Evolutionary conservation across 92 coral and sea anemone genomes (phyloP), one percentile per base, ranked within the genome.

Genomic region (Blastomussa wellsi): DNA sequence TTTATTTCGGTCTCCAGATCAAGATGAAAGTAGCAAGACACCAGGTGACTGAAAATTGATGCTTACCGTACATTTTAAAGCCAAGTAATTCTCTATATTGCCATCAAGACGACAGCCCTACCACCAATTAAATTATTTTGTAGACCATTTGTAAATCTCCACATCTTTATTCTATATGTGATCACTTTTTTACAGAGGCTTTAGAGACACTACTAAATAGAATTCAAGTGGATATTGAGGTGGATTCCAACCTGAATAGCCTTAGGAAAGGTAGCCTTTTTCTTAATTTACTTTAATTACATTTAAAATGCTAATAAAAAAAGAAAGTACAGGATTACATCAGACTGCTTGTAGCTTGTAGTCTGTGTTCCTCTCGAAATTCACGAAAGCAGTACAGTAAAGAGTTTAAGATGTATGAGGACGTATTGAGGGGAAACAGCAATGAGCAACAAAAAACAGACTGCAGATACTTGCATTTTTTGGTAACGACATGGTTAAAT

Each of bases 191-290:
- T 62, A 36, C 87, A 95, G 98, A 95, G 48, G 90, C 90, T 31
- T 84, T 94, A 77, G 98, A 92, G 74, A 67, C 91, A 22, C 86
- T 93, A 32, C 90, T 94, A 19, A 96, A 96, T 89, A 93, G 88
- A 88, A 91, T 96, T 79, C 99, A 94, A 88, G 99, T 96, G 20
- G 98, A 96, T 64, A 93, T 94, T 82, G 98, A 96, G 83, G 99
- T 96, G 68, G 98, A 96, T 74, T 87, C 95, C 62, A 93, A 94
- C 82, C 87, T 96, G 69, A 89, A 79, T 71, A 87, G 95, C 37
- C 82, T 95, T 49, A 88, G 89, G 36, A 93, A 84, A 94, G 99
- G 99, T 94, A 80, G 76, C 22, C 48, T 44, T 4, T 36, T 31
- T 13, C 13, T n/a, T n/a, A n/a, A n/a, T n/a, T n/a, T n/a, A n/a